Evolutionary conservation across 2,113 vertebrate species (phyloP), one percentile per base, ranked within the genome.

Genomic region (Phocoena phocoena): DNA sequence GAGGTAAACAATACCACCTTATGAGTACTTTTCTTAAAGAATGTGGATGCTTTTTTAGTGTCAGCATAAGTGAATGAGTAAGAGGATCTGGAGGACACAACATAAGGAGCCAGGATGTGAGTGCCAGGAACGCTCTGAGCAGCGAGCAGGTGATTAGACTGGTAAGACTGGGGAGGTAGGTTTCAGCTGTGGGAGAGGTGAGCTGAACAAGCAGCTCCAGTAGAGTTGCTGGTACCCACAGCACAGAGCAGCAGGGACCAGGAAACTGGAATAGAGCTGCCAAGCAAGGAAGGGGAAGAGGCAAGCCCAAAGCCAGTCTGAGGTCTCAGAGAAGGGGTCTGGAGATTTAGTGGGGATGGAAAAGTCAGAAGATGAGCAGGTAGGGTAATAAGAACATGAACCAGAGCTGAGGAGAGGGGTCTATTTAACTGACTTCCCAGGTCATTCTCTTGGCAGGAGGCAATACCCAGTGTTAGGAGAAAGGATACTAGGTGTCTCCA

Each of bases 111-210:
- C n/a, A 87, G 62, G 47, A 62, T 41, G n/a, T 58, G 53, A 95
- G 8, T 41, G 60, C n/a, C 74, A 55, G 81, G 76, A 90, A 84
- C 10, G 23, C 10, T 63, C 60, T 47, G 67, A 87, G 60, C n/a
- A 28, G 47, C 10, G 25, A 13, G 21, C 50, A 13, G 38, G 60
- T 65, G 47, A 58, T 58, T n/a, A 73, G 36, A 47, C 8, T 47
- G 26, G 23, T 53, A 21, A 60, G 38, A 50, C 26, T 18, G 21
- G 10, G 44, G 70, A 79, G 84, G 44, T 6, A 33, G 71, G 62
- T 58, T 65, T 31, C 33, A 90, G 80, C 14, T 13, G 44, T 0
- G 0, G 33, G 71, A n/a, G 44, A 84, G 58, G 74, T 0, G 0
- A 74, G 28, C 65, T 38, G 47, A 81, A 36, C 21, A 23, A 11